Evolutionary conservation across 1,140 invertebrate species (phyloP), one percentile per base, ranked within the genome.

Genomic region (Cardiocondyla obscurior): DNA sequence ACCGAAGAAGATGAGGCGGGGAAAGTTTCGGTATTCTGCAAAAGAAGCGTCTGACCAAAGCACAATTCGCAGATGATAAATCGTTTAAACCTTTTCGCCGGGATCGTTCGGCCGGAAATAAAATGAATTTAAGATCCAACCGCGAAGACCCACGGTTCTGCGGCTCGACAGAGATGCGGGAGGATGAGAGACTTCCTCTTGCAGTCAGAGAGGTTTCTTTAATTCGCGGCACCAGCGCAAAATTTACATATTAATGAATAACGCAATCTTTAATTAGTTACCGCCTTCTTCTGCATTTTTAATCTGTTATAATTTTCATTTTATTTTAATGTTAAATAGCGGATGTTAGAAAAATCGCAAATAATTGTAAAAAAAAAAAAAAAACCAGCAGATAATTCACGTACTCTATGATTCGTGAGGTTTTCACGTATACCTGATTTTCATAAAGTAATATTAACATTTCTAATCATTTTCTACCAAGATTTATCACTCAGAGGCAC

Each of bases 61-160:
- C 92, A 92, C 87, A 86, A 89, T 90, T 91, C 83, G 65, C 87
- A 81, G 84, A 90, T 94, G 93, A 94, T 92, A 90, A 93, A 94
- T 94, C 92, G 91, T 90, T 90, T 82, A 77, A 86, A 90, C 88
- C 91, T 92, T 94, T 94, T 93, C 92, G 92, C 60, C 73, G 76
- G 36, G 81, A 85, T 81, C 88, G 86, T 89, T 93, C 92, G 92
- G 88, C 92, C 91, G 91, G 91, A 94, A 94, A 90, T 92, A 92
- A 93, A 91, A 87, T 86, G 90, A 92, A 93, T 94, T 94, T 93
- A 94, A 94, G 92, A 92, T 93, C 90, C 89, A 85, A 84, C 88
- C 86, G 83, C 85, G 58, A 85, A 76, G 67, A 85, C 51, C 60
- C 76, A 79, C 46, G 81, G 28, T 19, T 44, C 58, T 60, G 81